A percentile compares a stretch with the other conserved stretches of the same genome.
Evolutionary conservation across 2,888 invertebrate species (phyloP).

Genomic region (Periphyllus acericola): DNA sequence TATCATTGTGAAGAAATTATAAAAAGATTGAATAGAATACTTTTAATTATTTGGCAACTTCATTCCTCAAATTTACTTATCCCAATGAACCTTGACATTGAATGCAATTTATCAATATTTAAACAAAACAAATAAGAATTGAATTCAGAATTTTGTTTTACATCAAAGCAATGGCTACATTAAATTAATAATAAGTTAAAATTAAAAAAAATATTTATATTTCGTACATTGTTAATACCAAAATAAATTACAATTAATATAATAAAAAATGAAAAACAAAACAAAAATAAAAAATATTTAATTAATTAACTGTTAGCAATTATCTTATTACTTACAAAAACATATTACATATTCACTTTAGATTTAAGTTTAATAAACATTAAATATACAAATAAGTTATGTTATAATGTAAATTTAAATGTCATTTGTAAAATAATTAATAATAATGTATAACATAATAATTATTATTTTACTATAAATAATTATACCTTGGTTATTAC

Average conservation of each 20-base stretch:
- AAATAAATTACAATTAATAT: slow-evolving; percentile 27
- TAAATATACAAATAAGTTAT: background rate
- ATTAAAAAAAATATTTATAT: background rate
- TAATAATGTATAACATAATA: slow-evolving; percentile 3
- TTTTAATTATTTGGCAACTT: too few species aligned
- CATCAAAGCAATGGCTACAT: too few species aligned
- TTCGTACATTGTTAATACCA: slow-evolving; percentile 28
- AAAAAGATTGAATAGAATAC: too few species aligned
- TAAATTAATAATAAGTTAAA: background rate
- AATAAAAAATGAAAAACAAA: background rate
- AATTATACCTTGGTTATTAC: background rate
- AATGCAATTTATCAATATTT: too few species aligned
- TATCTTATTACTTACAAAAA: background rate
- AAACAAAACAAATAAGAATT: too few species aligned
- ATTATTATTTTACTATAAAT: background rate
- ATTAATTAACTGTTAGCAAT: slow-evolving; percentile 27
- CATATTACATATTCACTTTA: background rate
- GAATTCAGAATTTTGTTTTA: too few species aligned
- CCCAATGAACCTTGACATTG: too few species aligned
- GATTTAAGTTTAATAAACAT: background rate
- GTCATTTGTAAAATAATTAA: background rate
- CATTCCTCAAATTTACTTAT: too few species aligned
- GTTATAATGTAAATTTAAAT: background rate
- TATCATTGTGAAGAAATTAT: too few species aligned
- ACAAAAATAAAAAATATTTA: background rate